phyloP scores from a whole-genome alignment of 2,797 vertebrate species.

The Mus caroli region DNA sequence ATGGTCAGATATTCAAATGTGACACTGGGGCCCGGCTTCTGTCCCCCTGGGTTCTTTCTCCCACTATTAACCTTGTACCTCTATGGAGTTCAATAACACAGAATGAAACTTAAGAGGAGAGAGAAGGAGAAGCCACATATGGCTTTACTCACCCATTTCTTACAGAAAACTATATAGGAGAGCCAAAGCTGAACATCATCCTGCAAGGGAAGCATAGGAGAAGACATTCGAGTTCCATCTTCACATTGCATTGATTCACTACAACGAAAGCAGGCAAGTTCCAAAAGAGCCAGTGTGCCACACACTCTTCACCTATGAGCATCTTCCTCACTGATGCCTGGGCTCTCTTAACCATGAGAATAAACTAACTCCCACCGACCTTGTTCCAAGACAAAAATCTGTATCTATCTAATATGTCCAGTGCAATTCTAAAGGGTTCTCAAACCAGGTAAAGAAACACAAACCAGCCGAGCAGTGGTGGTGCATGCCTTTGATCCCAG shows the following conservation, averaged over 20 bases:
- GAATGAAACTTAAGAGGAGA: background rate
- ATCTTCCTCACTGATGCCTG: background rate
- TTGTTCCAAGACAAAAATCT: conserved; percentile 31
- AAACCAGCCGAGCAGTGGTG: background rate
- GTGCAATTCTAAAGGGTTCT: conserved; percentile 9
- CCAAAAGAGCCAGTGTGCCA: conserved; percentile 1
- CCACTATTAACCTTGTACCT: background rate
- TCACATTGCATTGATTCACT: background rate
- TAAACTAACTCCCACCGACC: background rate
- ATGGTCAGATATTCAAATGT: conserved; percentile 2
- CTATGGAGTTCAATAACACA: background rate
- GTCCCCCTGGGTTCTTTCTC: conserved; percentile 22
- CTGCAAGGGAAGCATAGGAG: conserved; percentile 86
- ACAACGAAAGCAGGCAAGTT: background rate
- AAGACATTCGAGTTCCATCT: conserved; percentile 7
- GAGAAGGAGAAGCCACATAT: background rate
- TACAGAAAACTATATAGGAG: conserved; percentile 97
- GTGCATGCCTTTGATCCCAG: too few species aligned
- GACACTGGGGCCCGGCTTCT: conserved; percentile 5
- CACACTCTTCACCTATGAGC: background rate
- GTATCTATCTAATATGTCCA: conserved; percentile 4
- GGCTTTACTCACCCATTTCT: conserved; percentile 95
- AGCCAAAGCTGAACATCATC: conserved; percentile 97
- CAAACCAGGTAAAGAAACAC: background rate
- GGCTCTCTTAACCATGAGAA: background rate